Evolutionary conservation across 2,888 invertebrate genomes (phyloP).

Genomic region (Nomada ferruginata): DNA sequence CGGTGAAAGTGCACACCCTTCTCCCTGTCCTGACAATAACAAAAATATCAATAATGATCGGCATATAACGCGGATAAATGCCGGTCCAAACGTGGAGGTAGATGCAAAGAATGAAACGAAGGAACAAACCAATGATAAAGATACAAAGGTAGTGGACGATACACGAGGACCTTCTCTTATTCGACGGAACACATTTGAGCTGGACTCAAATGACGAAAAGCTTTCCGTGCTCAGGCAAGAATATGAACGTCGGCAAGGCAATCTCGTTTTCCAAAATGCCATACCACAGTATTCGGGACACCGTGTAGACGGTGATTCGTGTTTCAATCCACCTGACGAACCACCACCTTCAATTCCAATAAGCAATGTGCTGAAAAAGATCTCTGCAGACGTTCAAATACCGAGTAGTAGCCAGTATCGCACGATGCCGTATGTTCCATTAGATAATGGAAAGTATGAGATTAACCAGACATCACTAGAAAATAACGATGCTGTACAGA

Average conservation of each 20-base stretch:
- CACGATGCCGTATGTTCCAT: constrained; percentile 51
- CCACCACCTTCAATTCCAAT: constrained; percentile 42
- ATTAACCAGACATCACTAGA: constrained; percentile 41
- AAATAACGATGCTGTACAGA: constrained; percentile 24
- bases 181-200: constrained; percentile 84
- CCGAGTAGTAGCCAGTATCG: constrained; percentile 51
- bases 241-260: constrained; percentile 87
- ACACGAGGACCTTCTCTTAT: constrained; percentile 79
- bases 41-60: constrained; percentile 66
- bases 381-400: constrained; percentile 49
- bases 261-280: constrained; percentile 87
- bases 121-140: constrained; percentile 12
- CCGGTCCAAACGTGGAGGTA: background rate
- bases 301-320: constrained; percentile 82
- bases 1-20: constrained; percentile 82
- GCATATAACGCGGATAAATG: constrained; percentile 31
- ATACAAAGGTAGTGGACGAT: constrained; percentile 49
- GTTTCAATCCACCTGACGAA: constrained; percentile 64
- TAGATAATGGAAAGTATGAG: constrained; percentile 53
- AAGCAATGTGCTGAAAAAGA: constrained; percentile 46
- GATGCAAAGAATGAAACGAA: constrained; percentile 12
- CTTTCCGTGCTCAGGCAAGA: constrained; percentile 84
- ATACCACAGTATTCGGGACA: constrained; percentile 88
- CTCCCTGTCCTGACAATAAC: constrained; percentile 81
- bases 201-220: constrained; percentile 84